Evolutionary conservation across 2,113 vertebrate species (phyloP).

Genomic region (Rhinopomastus cyanomelas): DNA sequence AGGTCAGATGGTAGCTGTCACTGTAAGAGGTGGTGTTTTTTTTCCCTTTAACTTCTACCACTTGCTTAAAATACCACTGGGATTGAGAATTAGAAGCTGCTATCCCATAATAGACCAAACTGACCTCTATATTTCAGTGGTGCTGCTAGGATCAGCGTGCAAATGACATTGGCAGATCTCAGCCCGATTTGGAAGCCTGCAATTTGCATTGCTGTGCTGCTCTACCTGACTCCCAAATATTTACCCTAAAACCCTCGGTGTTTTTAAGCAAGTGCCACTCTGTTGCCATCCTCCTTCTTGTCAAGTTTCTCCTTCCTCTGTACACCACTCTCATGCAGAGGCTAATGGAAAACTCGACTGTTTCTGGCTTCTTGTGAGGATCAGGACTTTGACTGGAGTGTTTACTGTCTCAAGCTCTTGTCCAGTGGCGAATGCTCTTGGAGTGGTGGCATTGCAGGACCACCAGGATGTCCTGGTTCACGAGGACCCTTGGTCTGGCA

Average conservation of each 20-base stretch:
- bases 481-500: neutral
- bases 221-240: neutral
- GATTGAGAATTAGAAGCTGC: conserved; percentile 52
- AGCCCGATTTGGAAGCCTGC: neutral
- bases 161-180: conserved; percentile 12
- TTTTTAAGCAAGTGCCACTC: neutral
- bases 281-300: neutral
- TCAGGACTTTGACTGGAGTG: neutral
- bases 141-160: neutral
- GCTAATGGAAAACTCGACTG: neutral
- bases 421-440: neutral
- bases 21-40: neutral
- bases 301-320: neutral
- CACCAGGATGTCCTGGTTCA: rapidly evolving
- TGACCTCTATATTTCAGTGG: conserved; percentile 49
- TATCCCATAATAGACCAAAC: conserved; percentile 30
- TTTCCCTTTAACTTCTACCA: neutral
- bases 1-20: conserved; percentile 32
- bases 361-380: neutral
- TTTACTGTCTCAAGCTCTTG: neutral
- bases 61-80: conserved; percentile 17
- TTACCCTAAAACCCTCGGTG: neutral
- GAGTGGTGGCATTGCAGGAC: neutral
- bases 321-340: neutral
- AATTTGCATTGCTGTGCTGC: neutral